phyloP scores from a whole-genome alignment of 1,140 invertebrate genomes.

The Trachymyrmex cornetzi region DNA sequence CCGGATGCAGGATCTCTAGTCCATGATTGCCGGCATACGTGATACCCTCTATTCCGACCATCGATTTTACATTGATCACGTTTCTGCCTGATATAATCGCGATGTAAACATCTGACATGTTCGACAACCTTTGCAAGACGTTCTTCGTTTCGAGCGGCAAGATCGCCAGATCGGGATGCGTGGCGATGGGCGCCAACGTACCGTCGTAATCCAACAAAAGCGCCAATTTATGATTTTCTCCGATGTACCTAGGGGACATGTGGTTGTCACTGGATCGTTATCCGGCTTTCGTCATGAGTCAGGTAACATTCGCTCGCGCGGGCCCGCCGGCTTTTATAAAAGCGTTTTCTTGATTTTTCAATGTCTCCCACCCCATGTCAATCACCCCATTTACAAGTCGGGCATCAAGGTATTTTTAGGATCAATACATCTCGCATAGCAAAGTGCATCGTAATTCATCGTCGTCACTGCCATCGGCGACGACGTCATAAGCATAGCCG shows the following conservation, averaged over 20 bases:
- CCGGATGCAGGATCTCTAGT: constrained; percentile 95
- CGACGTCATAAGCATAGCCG: constrained; percentile 26
- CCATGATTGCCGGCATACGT: constrained; percentile 97
- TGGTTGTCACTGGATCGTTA: constrained; percentile 84
- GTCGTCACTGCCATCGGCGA: constrained; percentile 4
- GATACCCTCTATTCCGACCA: constrained; percentile 96
- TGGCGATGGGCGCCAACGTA: constrained; percentile 95
- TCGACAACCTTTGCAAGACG: constrained; percentile 93
- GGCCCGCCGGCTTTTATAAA: constrained; percentile 77
- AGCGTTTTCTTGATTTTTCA: constrained; percentile 65
- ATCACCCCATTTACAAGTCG: constrained; percentile 9
- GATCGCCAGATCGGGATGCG: constrained; percentile 95
- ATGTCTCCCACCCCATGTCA: not conserved
- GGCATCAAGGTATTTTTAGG: constrained; percentile 20
- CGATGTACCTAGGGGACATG: constrained; percentile 91
- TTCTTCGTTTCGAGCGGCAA: constrained; percentile 94
- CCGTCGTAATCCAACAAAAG: constrained; percentile 96
- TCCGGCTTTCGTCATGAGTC: constrained; percentile 84
- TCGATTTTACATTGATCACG: constrained; percentile 95
- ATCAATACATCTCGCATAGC: constrained; percentile 39
- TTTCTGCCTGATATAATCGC: constrained; percentile 95
- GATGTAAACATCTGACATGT: constrained; percentile 95
- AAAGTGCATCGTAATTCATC: constrained; percentile 35
- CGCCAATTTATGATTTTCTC: constrained; percentile 94
- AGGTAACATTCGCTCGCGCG: constrained; percentile 80